Conservation (phyloP, 1,140 invertebrate genomes). For the Pseudomyrmex dendroicus region DNA sequence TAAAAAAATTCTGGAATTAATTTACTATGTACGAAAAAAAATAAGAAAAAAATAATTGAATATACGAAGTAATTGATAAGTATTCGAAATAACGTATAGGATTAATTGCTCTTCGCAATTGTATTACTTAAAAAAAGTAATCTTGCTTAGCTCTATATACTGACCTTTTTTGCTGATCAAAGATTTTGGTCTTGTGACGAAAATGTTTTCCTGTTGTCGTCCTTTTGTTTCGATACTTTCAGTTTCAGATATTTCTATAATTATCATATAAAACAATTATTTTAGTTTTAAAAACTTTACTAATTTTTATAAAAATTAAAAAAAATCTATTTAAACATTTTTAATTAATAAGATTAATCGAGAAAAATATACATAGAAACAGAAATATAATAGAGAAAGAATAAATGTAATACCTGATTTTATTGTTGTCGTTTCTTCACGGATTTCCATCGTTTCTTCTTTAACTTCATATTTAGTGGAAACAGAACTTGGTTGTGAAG, state of each 20-base stretch:
- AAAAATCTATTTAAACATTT: neutral
- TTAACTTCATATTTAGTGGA: too few species aligned
- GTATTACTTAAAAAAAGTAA: neutral
- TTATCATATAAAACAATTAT: neutral
- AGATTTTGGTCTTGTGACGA: constrained; percentile 63
- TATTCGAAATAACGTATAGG: too few species aligned
- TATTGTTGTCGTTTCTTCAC: too few species aligned
- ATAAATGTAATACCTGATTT: too few species aligned
- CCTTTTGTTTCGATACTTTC: neutral
- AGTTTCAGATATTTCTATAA: neutral
- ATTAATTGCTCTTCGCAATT: too few species aligned
- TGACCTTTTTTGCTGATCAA: constrained; percentile 70
- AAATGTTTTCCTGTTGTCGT: neutral
- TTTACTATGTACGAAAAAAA: neutral
- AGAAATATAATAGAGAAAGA: too few species aligned
- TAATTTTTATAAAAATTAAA: neutral
- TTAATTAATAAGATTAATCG: neutral
- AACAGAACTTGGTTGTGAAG: too few species aligned
- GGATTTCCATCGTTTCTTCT: too few species aligned
- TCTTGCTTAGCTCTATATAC: neutral
- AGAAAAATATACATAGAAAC: too few species aligned
- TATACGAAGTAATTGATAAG: too few species aligned
- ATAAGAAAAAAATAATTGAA: too few species aligned
- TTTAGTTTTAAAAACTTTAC: neutral
- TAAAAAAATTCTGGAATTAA: neutral